Conservation (phyloP, 1,140 invertebrate genomes). For the Patella vulgata region DNA sequence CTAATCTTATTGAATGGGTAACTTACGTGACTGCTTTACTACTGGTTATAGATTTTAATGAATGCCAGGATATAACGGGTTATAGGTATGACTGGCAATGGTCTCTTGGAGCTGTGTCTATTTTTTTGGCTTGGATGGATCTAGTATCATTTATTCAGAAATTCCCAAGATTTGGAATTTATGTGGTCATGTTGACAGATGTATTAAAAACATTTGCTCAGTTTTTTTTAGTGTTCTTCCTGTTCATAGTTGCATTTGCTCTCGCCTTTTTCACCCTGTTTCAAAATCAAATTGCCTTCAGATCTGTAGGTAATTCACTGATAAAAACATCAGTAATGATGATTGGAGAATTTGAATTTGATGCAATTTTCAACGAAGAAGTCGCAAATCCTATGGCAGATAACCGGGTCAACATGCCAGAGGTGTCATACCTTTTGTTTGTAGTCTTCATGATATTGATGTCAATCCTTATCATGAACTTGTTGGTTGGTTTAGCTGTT, state of each 20-base stretch:
- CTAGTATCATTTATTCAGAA: slow-evolving; percentile 69
- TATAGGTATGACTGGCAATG: slow-evolving; percentile 69
- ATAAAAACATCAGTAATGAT: slow-evolving; percentile 68
- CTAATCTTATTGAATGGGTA: slow-evolving; percentile 69
- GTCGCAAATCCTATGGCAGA: too few species aligned
- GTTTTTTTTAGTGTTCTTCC: slow-evolving; percentile 69
- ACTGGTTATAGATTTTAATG: slow-evolving; percentile 66
- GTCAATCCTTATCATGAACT: slow-evolving; percentile 69
- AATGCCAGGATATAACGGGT: slow-evolving; percentile 64
- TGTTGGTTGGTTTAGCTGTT: slow-evolving; percentile 68
- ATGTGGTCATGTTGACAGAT: slow-evolving; percentile 72
- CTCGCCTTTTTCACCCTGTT: slow-evolving; percentile 69
- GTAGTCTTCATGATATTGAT: slow-evolving; percentile 66
- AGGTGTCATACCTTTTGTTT: slow-evolving; percentile 61
- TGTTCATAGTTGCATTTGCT: slow-evolving; percentile 71
- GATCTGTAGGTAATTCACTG: slow-evolving; percentile 49
- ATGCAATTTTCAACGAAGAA: slow-evolving; percentile 53
- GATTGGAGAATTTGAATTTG: slow-evolving; percentile 69
- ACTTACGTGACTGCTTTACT: slow-evolving; percentile 68
- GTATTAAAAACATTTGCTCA: slow-evolving; percentile 69
- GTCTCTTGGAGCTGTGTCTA: slow-evolving; percentile 67
- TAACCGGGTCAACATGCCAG: slow-evolving; percentile 46
- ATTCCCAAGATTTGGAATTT: slow-evolving; percentile 70
- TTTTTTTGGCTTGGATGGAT: slow-evolving; percentile 70
- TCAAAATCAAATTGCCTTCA: slow-evolving; percentile 63